Base-by-base conservation (phyloP, 2,888 invertebrate genomes). In the Leptinotarsa rubiginosa region DNA sequence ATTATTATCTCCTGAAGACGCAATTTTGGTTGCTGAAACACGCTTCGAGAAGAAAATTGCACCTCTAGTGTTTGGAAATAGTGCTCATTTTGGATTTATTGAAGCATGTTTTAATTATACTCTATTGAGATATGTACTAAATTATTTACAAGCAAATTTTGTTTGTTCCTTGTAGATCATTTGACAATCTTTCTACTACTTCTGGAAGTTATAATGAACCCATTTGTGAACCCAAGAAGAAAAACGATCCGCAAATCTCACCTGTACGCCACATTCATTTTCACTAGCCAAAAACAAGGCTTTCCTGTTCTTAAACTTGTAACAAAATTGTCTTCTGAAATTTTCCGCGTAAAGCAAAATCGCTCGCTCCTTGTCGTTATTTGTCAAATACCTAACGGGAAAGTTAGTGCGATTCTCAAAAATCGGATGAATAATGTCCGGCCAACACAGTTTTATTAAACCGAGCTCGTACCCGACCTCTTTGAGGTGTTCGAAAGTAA, bases 261-360 rank as follows among this genome's bases (percentile, higher is more conserved):
- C 95, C 91, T 94, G 93, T 75, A 94, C 89, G 66, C 92, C 92
- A 84, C 93, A 95, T 87, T 95, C 95, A 85, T 96, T 96, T 69
- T 92, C 92, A 62, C 92, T 90, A 69, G 93, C 94, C 70, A 96
- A 85, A 59, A 95, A 89, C 70, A 95, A 83, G 0, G 94, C 93
- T 77, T 92, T 91, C 68, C 94, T 89, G 47, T 90, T 86, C 0
- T 90, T 89, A 86, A 90, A 92, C 67, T 89, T 88, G 70, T 89
- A 87, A 71, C 89, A 87, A 87, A 91, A 94, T 82, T 95, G 95
- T 69, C 90, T 89, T 18, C 95, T 90, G 66, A 74, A 74, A 86
- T 94, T 95, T 86, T 95, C 95, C 0, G 94, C 92, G 82, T 94
- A 93, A 70, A 94, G 89, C 64, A 95, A 86, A 13, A 95, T 84